phyloP scores from a whole-genome alignment of 2,797 vertebrate genomes.

The Hozukius guyotensis region DNA sequence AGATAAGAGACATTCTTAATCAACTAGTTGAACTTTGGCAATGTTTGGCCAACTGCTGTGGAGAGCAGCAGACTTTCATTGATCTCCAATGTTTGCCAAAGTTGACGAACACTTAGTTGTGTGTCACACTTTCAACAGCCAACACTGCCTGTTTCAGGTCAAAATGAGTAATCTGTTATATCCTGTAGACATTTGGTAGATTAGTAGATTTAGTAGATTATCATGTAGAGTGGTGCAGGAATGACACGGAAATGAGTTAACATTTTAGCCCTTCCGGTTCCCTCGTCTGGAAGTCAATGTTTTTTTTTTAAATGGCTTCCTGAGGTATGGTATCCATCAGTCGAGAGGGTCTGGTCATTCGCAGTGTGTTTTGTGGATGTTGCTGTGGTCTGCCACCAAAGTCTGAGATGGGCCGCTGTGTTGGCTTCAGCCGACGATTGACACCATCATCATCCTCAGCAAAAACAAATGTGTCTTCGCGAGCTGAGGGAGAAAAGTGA shows the following conservation, averaged over 20 bases:
- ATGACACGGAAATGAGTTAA: too few species aligned
- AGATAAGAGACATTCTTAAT: neutral
- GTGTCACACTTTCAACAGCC: neutral
- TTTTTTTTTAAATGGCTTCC: neutral
- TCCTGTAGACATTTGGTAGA: neutral
- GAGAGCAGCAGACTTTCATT: constrained; percentile 32
- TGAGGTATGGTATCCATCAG: neutral
- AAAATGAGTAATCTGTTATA: neutral
- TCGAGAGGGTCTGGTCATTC: constrained; percentile 40
- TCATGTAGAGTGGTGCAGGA: neutral
- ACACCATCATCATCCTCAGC: constrained; percentile 86
- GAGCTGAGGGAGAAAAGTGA: constrained; percentile 78
- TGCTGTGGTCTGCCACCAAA: neutral
- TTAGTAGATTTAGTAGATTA: neutral
- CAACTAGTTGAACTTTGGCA: constrained; percentile 55
- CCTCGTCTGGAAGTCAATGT: too few species aligned
- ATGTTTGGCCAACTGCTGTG: neutral
- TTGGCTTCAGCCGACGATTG: too few species aligned
- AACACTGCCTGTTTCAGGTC: neutral
- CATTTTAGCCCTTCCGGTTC: too few species aligned
- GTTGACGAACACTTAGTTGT: constrained; percentile 5
- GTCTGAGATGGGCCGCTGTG: neutral
- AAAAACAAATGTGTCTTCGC: constrained; percentile 89
- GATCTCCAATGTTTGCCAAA: constrained; percentile 50
- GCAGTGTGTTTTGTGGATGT: neutral